These are phyloP conservation scores for Pontoporia blainvillei DNA, from an alignment of 2,113 vertebrate species.

Conservation along the genomic window DNA sequence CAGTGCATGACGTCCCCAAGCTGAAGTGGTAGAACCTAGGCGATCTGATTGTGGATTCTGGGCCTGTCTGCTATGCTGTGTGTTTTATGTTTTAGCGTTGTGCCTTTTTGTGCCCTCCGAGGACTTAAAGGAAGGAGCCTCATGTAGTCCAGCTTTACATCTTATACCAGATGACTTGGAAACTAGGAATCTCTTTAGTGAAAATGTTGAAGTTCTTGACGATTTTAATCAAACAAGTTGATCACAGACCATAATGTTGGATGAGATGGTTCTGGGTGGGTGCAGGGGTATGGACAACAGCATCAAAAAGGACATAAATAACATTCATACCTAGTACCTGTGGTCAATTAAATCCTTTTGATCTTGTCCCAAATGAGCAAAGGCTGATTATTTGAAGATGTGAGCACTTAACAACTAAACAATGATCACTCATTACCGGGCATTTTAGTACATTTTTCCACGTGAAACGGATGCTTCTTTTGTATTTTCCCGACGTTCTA, in stretches of 20 bases:
- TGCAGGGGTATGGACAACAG: fast-evolving
- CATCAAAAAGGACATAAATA: not conserved
- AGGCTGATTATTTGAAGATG: not conserved
- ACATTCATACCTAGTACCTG: not conserved
- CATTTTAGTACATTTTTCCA: not conserved
- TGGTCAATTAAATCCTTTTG: not conserved
- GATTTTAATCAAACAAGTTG: not conserved
- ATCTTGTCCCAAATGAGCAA: not conserved
- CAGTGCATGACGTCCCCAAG: not conserved
- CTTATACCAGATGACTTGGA: not conserved
- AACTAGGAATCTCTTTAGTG: not conserved
- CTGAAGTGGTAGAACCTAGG: not conserved
- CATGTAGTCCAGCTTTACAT: not conserved
- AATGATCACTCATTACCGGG: not conserved
- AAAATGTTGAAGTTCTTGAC: not conserved
- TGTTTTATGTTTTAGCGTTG: not conserved
- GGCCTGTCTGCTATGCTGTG: not conserved
- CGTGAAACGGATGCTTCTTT: not conserved
- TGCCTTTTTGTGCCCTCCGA: not conserved
- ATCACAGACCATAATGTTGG: not conserved
- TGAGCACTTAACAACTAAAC: not conserved
- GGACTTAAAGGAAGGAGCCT: not conserved
- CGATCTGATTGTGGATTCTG: not conserved
- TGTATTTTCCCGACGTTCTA: not conserved
- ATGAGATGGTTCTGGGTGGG: not conserved